phyloP scores from a whole-genome alignment of 2,797 vertebrate species.

The Nannoperca obscura region DNA sequence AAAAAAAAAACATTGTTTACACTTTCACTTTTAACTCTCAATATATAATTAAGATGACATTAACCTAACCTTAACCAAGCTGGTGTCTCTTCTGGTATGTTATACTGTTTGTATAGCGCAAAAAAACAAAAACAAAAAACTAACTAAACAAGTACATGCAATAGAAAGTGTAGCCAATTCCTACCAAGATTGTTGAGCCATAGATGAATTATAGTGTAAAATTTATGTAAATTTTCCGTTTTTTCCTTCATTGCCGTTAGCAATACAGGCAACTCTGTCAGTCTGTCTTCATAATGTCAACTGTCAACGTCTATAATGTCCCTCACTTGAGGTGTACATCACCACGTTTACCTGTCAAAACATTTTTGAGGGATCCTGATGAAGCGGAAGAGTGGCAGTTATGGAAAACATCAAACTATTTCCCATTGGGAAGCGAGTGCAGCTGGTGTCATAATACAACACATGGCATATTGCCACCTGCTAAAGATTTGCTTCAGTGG shows the following conservation, averaged over 20 bases:
- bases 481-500: constrained; percentile 81
- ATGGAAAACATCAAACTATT: constrained; percentile 78
- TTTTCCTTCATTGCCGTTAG: constrained; percentile 18
- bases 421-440: constrained; percentile 78
- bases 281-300: constrained; percentile 18
- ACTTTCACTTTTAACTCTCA: constrained; percentile 7
- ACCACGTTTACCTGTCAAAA: constrained; percentile 81
- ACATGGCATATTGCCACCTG: constrained; percentile 77
- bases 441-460: constrained; percentile 80
- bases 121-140: constrained; percentile 16
- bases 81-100: background rate
- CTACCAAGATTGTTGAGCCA: constrained; percentile 1
- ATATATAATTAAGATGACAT: constrained; percentile 13
- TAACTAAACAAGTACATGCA: background rate
- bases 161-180: background rate
- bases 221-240: constrained; percentile 7
- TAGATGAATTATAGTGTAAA: constrained; percentile 18
- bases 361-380: constrained; percentile 74
- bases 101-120: background rate
- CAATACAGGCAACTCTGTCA: constrained; percentile 41
- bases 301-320: constrained; percentile 44
- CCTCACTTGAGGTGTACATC: constrained; percentile 69
- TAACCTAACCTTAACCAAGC: background rate
- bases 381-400: constrained; percentile 83
- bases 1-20: too few species aligned